Conservation (phyloP, 2,797 vertebrate genomes). For the Enteromius argenteus region DNA sequence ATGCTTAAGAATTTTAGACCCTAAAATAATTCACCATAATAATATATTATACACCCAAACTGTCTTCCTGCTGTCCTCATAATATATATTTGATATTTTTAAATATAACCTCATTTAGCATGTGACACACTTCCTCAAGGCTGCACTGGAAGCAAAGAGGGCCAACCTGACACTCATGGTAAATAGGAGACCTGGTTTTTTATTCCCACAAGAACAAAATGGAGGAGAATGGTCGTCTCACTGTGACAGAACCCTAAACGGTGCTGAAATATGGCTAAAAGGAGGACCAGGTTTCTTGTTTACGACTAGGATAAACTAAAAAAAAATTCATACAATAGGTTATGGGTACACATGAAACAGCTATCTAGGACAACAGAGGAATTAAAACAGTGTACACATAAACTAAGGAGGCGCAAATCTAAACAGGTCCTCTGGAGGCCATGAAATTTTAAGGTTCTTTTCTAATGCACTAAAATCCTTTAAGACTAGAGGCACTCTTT, state of each 20-base stretch:
- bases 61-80: background rate
- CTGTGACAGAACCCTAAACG: conserved; percentile 26
- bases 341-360: background rate
- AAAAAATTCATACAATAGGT: background rate
- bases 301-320: background rate
- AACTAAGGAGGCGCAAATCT: background rate
- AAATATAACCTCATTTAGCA: conserved; percentile 56
- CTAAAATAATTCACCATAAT: background rate
- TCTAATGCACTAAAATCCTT: conserved; percentile 16
- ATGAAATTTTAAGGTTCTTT: background rate
- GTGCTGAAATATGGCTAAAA: conserved; percentile 48
- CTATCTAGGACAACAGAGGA: background rate
- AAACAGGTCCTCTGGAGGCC: background rate
- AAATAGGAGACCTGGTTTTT: conserved; percentile 53
- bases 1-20: background rate
- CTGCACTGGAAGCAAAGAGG: conserved; percentile 44
- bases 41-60: background rate
- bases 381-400: background rate
- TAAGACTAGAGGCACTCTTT: background rate
- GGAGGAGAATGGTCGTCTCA: conserved; percentile 42
- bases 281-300: conserved; percentile 33
- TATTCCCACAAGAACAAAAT: conserved; percentile 44
- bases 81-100: conserved; percentile 33
- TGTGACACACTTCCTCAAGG: conserved; percentile 56
- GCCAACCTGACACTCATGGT: conserved; percentile 36